Evolutionary conservation across 2,888 invertebrate species (phyloP).

Genomic region (Epinotia demarniana): DNA sequence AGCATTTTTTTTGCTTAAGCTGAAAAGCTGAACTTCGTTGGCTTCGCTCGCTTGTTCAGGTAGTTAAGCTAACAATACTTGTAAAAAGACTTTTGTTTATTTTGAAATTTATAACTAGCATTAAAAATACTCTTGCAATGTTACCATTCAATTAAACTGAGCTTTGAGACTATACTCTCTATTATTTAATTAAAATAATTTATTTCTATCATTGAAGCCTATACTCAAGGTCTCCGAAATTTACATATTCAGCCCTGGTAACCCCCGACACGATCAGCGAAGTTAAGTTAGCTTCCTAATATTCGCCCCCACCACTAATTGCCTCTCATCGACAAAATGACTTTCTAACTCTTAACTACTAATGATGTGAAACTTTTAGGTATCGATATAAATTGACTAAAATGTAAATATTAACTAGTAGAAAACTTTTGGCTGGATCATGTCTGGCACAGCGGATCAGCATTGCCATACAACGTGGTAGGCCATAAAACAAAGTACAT

Average conservation of each 20-base stretch:
- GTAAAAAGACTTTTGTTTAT: no score
- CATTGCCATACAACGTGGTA: no score
- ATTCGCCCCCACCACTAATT: constrained; percentile 59
- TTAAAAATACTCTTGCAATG: not conserved
- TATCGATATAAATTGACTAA: not conserved
- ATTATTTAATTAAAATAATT: not conserved
- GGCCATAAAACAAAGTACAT: no score
- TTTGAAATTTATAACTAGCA: no score
- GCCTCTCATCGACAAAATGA: constrained; percentile 60
- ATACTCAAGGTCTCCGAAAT: constrained; percentile 15
- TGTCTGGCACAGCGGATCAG: no score
- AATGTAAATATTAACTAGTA: not conserved
- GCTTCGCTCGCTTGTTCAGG: no score
- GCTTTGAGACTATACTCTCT: not conserved
- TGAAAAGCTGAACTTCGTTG: no score
- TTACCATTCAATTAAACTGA: not conserved
- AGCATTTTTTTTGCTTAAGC: no score
- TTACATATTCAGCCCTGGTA: constrained; percentile 20
- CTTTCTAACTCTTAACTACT: constrained; percentile 53
- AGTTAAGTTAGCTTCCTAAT: constrained; percentile 48
- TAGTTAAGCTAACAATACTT: no score
- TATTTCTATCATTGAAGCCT: not conserved
- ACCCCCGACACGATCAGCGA: constrained; percentile 23
- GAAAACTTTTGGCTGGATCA: no score
- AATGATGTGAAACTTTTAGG: constrained; percentile 48